A percentile compares a stretch with the other conserved stretches of the same genome.
phyloP scores from a whole-genome alignment of 2,797 vertebrate genomes.

The Chiloscyllium punctatum region DNA sequence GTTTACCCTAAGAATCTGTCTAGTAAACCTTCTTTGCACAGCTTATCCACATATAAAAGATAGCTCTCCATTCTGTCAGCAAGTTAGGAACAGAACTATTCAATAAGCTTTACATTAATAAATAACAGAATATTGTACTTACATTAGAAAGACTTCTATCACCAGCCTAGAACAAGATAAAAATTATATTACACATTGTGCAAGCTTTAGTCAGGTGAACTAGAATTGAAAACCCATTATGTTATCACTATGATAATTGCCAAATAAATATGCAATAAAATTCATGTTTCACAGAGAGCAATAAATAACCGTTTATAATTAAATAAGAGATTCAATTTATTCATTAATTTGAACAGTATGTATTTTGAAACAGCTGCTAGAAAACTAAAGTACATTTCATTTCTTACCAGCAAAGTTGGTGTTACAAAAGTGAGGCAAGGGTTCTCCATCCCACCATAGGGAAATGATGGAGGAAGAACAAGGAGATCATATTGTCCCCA shows the following conservation, averaged over 20 bases:
- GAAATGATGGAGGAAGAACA: conserved; percentile 89
- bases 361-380: background rate
- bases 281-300: background rate
- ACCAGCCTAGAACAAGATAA: conserved; percentile 70
- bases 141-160: conserved; percentile 86
- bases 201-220: background rate
- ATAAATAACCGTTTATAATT: background rate
- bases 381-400: background rate
- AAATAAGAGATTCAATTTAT: background rate
- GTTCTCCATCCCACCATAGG: conserved; percentile 96
- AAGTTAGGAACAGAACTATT: conserved; percentile 27
- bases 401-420: conserved; percentile 80
- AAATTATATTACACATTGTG: conserved; percentile 30
- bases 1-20: background rate
- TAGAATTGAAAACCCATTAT: background rate
- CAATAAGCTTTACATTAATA: background rate
- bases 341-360: background rate
- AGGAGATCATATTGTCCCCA: conserved; percentile 93
- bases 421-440: conserved; percentile 94
- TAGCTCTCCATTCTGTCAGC: background rate
- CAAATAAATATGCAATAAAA: background rate
- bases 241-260: background rate
- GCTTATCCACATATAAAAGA: background rate
- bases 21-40: background rate
- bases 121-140: conserved; percentile 57